Conservation (phyloP, 30 jellyfish, hydroid and myxozoan species). For the Mastigias papua region DNA sequence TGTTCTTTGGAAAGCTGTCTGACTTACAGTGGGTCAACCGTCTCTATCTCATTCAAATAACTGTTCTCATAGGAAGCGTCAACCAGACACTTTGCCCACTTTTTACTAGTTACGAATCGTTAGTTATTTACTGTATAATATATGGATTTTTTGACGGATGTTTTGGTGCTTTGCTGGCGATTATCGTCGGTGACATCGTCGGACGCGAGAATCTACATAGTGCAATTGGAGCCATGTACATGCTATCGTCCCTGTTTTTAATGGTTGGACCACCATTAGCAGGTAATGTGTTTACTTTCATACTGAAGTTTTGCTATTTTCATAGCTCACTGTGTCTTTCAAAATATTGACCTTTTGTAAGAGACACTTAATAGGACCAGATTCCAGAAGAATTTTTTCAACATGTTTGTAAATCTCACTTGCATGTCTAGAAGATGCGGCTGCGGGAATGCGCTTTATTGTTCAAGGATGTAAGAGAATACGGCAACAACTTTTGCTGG, state of each 20-base stretch:
- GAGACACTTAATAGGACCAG: too few relatives aligned
- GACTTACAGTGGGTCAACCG: slow-evolving; percentile 61
- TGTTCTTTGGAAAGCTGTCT: slow-evolving; percentile 64
- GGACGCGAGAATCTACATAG: slow-evolving; percentile 58
- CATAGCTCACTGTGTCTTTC: too few relatives aligned
- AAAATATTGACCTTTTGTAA: too few relatives aligned
- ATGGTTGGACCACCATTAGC: slow-evolving; percentile 87
- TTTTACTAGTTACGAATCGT: slow-evolving; percentile 13
- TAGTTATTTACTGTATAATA: slow-evolving; percentile 33
- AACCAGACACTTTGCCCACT: slow-evolving; percentile 67
- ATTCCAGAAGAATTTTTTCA: too few relatives aligned
- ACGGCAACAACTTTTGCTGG: too few relatives aligned
- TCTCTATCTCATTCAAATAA: slow-evolving; percentile 41
- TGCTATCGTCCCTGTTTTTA: slow-evolving; percentile 62
- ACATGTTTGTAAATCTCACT: too few relatives aligned
- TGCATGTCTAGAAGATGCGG: too few relatives aligned
- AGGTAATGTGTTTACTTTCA: slow-evolving; percentile 39
- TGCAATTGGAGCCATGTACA: slow-evolving; percentile 77
- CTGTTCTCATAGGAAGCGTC: slow-evolving; percentile 53
- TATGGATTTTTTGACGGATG: slow-evolving; percentile 80
- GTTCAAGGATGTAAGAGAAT: too few relatives aligned
- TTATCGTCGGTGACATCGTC: slow-evolving; percentile 70
- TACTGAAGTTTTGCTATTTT: too few relatives aligned
- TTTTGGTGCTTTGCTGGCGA: slow-evolving; percentile 51
- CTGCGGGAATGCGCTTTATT: too few relatives aligned